Evolutionary conservation across 2,113 vertebrate species (phyloP), one percentile per base, ranked within the genome.

Genomic region (Micronisus gabar): DNA sequence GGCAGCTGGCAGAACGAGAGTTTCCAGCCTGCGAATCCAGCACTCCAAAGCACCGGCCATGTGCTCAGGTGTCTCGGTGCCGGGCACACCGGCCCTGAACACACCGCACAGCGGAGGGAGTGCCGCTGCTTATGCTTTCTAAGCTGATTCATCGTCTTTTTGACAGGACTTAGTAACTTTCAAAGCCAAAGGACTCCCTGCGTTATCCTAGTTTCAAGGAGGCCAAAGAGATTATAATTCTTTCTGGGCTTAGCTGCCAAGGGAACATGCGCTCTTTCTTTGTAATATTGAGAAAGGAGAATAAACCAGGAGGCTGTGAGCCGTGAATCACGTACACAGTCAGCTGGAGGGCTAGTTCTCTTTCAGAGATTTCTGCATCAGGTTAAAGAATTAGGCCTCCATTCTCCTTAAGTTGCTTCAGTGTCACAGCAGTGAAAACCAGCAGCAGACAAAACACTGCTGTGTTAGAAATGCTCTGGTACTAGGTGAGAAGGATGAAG

Each of bases 311-410:
- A 14, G 20, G 7, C 29, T 36, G 13, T 85, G 72, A 70, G 47
- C n/a, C 0, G 0, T 41, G 71, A 66, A 38, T 53, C n/a, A 27
- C 0, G 0, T 41, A 23, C 0, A 1, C 21, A 41, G 23, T 58
- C 67, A 41, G 4, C 20, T 71, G 76, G 32, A 58, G 34, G 20
- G 9, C 34, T 80, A 10, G 4, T 61, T 76, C 15, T 75, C 9
- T 88, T 73, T 40, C 62, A 65, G 18, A 50, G 12, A 6, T 52
- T 91, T 94, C 66, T 86, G n/a, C 9, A 79, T 63, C 47, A 75
- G 26, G 15, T 45, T 74, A 19, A 86, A 66, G 36, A 84, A 45
- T 47, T 36, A 71, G 32, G 41, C 15, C 7, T 89, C 9, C n/a
- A 34, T 50, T 6, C 26, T 91, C n/a, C 27, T 92, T 74, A 81